Conservation (phyloP, 2,888 invertebrate species). For the Athripsodes cinereus region DNA sequence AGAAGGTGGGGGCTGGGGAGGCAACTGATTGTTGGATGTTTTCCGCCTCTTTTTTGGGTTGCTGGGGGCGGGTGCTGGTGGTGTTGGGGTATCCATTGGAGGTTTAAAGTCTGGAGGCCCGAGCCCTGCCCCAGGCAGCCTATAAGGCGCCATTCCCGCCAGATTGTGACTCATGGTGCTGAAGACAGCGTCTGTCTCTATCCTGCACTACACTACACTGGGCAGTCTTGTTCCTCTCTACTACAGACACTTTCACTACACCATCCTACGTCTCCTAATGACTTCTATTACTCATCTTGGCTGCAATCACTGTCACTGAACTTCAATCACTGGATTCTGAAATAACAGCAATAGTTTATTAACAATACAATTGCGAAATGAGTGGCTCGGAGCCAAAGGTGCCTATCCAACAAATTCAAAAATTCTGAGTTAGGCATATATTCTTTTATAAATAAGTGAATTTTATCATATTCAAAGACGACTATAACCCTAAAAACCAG, state of each 20-base stretch:
- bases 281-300: too few relatives aligned
- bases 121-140: conserved; percentile 66
- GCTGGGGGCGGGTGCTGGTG: conserved; percentile 70
- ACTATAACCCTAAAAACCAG: too few relatives aligned
- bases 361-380: too few relatives aligned
- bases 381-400: too few relatives aligned
- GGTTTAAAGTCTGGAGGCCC: conserved; percentile 69
- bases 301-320: too few relatives aligned
- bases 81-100: conserved; percentile 61
- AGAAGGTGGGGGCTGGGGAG: conserved; percentile 65
- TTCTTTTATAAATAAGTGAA: too few relatives aligned
- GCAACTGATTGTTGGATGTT: conserved; percentile 60
- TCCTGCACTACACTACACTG: not conserved
- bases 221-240: not conserved
- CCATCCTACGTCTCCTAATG: too few relatives aligned
- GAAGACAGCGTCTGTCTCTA: not conserved
- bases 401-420: too few relatives aligned
- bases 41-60: conserved; percentile 85
- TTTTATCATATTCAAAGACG: too few relatives aligned
- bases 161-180: conserved; percentile 68
- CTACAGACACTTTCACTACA: not conserved
- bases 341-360: too few relatives aligned
- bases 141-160: conserved; percentile 74
- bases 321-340: too few relatives aligned
- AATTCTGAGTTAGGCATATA: too few relatives aligned